Conservation (phyloP, 2,113 vertebrate genomes). For the Apus apus region DNA sequence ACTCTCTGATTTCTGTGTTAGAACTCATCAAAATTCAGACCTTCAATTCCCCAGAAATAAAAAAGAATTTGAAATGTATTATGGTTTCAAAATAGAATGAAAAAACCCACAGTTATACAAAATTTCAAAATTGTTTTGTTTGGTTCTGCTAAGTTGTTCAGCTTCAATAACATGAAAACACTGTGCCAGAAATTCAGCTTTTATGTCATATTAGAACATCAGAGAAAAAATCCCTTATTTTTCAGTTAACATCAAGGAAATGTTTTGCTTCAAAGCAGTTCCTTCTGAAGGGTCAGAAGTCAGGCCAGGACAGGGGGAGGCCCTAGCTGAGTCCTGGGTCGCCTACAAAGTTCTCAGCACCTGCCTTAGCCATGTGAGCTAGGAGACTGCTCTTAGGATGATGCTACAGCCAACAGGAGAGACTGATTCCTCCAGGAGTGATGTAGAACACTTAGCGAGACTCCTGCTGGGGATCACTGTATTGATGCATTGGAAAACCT, state of each 20-base stretch:
- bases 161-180: not conserved
- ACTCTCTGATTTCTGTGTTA: not conserved
- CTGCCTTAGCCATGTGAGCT: not conserved
- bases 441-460: not conserved
- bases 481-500: not conserved
- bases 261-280: not conserved
- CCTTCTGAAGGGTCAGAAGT: not conserved
- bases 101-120: not conserved
- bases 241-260: not conserved
- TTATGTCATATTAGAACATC: not conserved
- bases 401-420: not conserved
- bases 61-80: not conserved
- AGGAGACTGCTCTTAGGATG: not conserved
- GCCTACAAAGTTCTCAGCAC: not conserved
- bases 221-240: not conserved
- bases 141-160: not conserved
- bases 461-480: not conserved
- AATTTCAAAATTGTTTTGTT: not conserved
- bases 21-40: not conserved
- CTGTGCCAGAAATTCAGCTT: not conserved
- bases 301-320: not conserved
- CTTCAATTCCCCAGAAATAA: not conserved
- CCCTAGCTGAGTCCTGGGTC: not conserved
- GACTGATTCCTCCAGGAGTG: not conserved
- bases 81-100: not conserved